Evolutionary conservation across 1,140 invertebrate species (phyloP).

Genomic region (Varroa destructor): DNA sequence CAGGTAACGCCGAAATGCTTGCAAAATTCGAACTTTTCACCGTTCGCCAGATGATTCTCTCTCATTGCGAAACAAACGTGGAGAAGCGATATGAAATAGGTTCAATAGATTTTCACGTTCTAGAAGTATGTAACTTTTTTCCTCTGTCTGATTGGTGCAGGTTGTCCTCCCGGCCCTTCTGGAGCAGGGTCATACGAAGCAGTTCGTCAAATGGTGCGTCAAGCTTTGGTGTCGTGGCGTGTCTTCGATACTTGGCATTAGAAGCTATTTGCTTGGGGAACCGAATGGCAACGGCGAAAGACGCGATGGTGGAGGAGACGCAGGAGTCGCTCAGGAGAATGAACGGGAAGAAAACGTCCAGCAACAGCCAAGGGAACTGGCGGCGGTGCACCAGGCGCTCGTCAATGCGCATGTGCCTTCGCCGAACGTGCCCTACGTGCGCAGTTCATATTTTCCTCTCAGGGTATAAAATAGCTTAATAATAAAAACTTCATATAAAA

Average conservation of each 20-base stretch:
- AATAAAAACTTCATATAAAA: too few species aligned
- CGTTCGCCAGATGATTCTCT: too few species aligned
- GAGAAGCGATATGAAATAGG: too few species aligned
- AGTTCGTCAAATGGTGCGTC: conserved; percentile 63
- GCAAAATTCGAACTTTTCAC: too few species aligned
- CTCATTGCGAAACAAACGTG: too few species aligned
- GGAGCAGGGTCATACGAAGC: conserved; percentile 85
- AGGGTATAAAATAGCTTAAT: conserved; percentile 45
- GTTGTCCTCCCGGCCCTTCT: conserved; percentile 86
- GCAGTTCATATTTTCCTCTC: conserved; percentile 64
- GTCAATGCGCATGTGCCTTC: conserved; percentile 40
- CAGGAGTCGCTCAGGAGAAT: conserved; percentile 34
- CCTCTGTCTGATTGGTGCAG: conserved; percentile 38
- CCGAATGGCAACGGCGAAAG: conserved; percentile 38
- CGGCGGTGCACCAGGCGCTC: conserved; percentile 46
- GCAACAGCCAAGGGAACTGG: conserved; percentile 37
- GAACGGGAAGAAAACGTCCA: background rate
- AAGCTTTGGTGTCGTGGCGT: conserved; percentile 66
- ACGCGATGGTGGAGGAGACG: conserved; percentile 36
- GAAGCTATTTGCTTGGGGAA: conserved; percentile 72
- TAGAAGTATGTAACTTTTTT: too few species aligned
- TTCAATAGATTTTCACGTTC: too few species aligned
- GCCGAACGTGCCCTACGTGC: conserved; percentile 63
- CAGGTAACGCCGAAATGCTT: conserved; percentile 44
- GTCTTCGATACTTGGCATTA: conserved; percentile 66